Base-by-base conservation (phyloP, 2,113 vertebrate genomes). In the Dasypus novemcinctus region DNA sequence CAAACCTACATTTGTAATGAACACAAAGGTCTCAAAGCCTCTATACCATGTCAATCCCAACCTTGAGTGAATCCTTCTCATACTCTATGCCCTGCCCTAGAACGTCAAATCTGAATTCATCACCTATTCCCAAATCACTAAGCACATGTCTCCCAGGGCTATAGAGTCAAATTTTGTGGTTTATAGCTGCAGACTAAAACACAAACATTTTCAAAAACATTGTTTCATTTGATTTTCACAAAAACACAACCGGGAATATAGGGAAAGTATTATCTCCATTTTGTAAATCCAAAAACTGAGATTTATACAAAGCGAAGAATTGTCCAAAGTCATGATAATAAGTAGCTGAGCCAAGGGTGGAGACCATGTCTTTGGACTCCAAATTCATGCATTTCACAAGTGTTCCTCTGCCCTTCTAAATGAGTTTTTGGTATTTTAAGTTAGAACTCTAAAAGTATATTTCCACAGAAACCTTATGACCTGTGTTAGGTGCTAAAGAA, bases 171-270 rank as follows among this genome's bases (percentile, higher is more conserved):
- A 43, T 72, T 68, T 18, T 20, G 25, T n/a, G 49, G 18, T 41
- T 54, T 29, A 36, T 31, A 75, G 69, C 21, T 46, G 41, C 0
- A 84, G n/a, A 89, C 71, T 7, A 75, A 38, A 96, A 91, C 82
- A 33, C 29, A 86, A 95, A 93, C 52, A 83, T 71, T 86, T 76
- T 81, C 31, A 23, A 41, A 29, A 25, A 15, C 36, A 41, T 54
- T 90, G 74, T 71, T 89, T 86, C 57, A 83, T 64, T 83, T 83
- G 33, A 72, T 80, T 81, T 86, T 86, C 66, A 72, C 63, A 13
- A 68, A 81, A 92, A 86, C 27, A 86, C 23, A 68, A 64, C 41
- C 43, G 74, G 33, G 23, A 87, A 11, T 74, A 59, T n/a, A 82
- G 52, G 33, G 21, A 80, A 90, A 90, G 14, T 63, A 91, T n/a